Percentiles rank a stretch among this genome's conserved stretches.
Conservation (phyloP, 2,113 vertebrate species). For the Perca schrenkii region DNA sequence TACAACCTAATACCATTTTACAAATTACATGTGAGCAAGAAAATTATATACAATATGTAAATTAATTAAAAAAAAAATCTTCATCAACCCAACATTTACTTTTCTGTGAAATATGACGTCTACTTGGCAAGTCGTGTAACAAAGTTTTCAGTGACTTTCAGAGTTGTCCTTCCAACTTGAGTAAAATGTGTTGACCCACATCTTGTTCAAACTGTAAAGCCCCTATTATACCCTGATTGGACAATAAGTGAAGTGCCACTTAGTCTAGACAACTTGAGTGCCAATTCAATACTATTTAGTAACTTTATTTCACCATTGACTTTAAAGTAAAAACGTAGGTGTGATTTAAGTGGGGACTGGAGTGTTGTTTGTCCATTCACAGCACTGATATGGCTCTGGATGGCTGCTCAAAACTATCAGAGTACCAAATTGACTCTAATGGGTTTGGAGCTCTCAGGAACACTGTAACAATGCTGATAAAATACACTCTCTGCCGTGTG, state of each 20-base stretch:
- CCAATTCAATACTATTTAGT: background rate
- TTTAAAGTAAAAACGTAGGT: background rate
- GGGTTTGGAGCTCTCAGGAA: slow-evolving; percentile 22
- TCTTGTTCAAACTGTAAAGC: background rate
- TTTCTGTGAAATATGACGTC: no score
- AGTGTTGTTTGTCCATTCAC: background rate
- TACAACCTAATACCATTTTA: no score
- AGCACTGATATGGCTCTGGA: background rate
- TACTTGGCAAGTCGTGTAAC: no score
- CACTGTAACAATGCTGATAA: slow-evolving; percentile 2
- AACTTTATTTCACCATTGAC: slow-evolving; percentile 5
- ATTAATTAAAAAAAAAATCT: no score
- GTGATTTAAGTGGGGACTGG: background rate
- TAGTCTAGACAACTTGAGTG: background rate
- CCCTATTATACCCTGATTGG: background rate
- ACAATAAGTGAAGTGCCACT: background rate
- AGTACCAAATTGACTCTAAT: background rate
- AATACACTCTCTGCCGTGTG: background rate
- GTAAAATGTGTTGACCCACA: background rate
- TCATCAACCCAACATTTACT: no score
- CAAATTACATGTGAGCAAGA: no score
- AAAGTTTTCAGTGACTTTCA: no score
- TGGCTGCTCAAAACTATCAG: background rate
- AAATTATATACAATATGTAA: no score
- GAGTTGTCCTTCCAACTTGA: no score